A percentile compares a stretch with the other conserved stretches of the same genome.
Evolutionary conservation across 1,140 invertebrate species (phyloP).

Genomic region (Drosophila funebris): DNA sequence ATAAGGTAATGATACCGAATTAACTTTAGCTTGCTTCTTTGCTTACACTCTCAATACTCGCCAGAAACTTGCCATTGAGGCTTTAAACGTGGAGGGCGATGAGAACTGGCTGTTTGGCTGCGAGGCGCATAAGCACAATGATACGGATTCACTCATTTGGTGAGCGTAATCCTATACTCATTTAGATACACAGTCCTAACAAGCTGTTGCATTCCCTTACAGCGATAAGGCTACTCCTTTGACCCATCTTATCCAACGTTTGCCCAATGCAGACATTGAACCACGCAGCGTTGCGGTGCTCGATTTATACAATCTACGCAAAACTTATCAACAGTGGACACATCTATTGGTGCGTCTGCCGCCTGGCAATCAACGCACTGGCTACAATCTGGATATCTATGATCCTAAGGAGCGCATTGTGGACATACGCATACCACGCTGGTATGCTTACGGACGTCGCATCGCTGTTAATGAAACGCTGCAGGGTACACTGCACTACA

Average conservation of each 20-base stretch:
- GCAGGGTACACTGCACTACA: slow-evolving; percentile 85
- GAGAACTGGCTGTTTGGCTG: slow-evolving; percentile 91
- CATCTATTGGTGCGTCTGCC: slow-evolving; percentile 89
- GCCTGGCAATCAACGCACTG: slow-evolving; percentile 86
- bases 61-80: slow-evolving; percentile 58
- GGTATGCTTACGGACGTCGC: slow-evolving; percentile 73
- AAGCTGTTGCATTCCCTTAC: neutral
- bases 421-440: slow-evolving; percentile 85
- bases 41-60: neutral
- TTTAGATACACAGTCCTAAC: no score
- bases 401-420: slow-evolving; percentile 85
- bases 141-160: slow-evolving; percentile 28
- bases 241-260: slow-evolving; percentile 86
- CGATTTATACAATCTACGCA: slow-evolving; percentile 86
- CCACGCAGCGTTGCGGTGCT: slow-evolving; percentile 86
- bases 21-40: neutral
- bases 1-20: slow-evolving; percentile 18
- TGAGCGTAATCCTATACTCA: neutral
- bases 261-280: slow-evolving; percentile 76
- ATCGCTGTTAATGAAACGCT: slow-evolving; percentile 85
- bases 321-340: slow-evolving; percentile 85
- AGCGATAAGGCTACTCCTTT: slow-evolving; percentile 87
- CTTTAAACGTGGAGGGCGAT: slow-evolving; percentile 85
- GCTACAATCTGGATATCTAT: slow-evolving; percentile 88
- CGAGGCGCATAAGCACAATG: slow-evolving; percentile 84